A percentile compares a stretch with the other conserved stretches of the same genome.
Evolutionary conservation across 2,888 invertebrate genomes (phyloP).

Genomic region (Rutpela maculata): DNA sequence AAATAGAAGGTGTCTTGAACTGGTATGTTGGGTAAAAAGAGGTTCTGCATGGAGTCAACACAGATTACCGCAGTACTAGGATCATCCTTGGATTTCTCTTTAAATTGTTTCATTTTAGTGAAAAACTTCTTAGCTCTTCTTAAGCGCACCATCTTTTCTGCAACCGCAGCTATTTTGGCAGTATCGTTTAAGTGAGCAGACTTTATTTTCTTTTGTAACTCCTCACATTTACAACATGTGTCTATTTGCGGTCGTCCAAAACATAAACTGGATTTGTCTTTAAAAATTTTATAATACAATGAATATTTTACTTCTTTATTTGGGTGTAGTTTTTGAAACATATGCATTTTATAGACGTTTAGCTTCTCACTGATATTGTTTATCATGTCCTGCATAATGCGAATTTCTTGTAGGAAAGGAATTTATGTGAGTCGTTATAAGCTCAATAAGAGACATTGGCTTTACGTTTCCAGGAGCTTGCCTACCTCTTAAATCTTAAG

Average conservation of each 20-base stretch:
- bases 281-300: conserved; percentile 9
- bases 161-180: too few species aligned
- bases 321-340: too few species aligned
- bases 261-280: conserved; percentile 16
- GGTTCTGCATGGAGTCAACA: conserved; percentile 40
- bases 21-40: conserved; percentile 32
- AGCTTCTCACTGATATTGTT: too few species aligned
- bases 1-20: conserved; percentile 40
- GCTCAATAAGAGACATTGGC: conserved; percentile 13
- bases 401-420: too few species aligned
- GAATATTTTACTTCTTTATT: conserved; percentile 20
- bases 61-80: too few species aligned
- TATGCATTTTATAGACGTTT: too few species aligned
- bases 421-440: conserved; percentile 3
- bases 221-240: conserved; percentile 20
- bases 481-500: conserved; percentile 10
- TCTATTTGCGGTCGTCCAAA: conserved; percentile 15
- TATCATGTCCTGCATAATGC: too few species aligned
- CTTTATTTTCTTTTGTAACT: conserved; percentile 12
- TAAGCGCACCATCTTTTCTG: too few species aligned
- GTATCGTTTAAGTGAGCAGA: conserved; percentile 18
- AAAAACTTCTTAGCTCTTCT: conserved; percentile 21
- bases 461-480: conserved; percentile 11
- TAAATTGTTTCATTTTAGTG: conserved; percentile 18
- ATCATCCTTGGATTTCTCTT: conserved; percentile 10